Conservation (phyloP, 1,140 invertebrate species). For the Nasonia vitripennis region DNA sequence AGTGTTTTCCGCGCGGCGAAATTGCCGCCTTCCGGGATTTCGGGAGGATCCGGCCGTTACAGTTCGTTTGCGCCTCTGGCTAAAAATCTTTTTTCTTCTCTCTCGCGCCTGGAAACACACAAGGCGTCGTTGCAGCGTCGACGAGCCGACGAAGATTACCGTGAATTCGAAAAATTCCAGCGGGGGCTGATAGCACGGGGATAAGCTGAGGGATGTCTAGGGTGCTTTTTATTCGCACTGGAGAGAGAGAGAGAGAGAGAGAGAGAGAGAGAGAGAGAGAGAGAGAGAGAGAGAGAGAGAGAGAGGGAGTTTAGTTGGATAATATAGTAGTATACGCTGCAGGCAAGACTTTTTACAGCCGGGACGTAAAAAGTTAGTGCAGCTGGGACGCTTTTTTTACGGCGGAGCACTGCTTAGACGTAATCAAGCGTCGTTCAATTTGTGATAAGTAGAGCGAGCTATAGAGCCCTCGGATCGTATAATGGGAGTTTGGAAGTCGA, state of each 20-base stretch:
- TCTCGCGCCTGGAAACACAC: background rate
- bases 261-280: too few relatives aligned
- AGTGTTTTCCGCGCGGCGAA: background rate
- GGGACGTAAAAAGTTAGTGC: background rate
- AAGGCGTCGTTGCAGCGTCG: background rate
- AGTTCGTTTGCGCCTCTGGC: constrained; percentile 1
- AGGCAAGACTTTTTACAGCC: background rate
- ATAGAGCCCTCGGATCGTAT: background rate
- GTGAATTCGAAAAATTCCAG: background rate
- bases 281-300: too few relatives aligned
- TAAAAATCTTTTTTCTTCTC: background rate
- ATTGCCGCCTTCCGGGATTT: constrained; percentile 27
- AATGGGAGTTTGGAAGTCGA: background rate
- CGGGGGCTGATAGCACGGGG: background rate
- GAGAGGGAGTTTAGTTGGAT: background rate
- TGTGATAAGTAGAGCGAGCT: background rate
- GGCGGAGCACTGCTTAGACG: background rate
- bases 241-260: background rate
- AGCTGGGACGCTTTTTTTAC: background rate
- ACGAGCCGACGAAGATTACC: background rate
- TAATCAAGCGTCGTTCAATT: background rate
- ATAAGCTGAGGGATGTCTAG: background rate
- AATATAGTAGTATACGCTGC: background rate
- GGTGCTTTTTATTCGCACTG: background rate
- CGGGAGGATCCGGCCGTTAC: background rate